Percentiles rank a stretch among this genome's conserved stretches.
Conservation (phyloP, 2,113 vertebrate genomes). For the Mormyrus lacerda region DNA sequence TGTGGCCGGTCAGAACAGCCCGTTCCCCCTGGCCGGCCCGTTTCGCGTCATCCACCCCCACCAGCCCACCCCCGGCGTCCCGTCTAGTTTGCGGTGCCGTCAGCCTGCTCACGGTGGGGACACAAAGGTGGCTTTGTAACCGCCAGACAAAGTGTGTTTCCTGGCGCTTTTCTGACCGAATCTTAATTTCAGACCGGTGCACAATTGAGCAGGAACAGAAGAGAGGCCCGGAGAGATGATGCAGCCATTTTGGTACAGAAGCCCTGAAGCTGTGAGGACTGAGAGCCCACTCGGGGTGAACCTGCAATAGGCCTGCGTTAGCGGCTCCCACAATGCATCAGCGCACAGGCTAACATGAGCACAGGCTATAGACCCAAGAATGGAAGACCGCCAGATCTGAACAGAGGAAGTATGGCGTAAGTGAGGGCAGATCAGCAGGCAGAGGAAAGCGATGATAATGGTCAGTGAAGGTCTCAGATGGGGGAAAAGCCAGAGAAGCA, state of each 20-base stretch:
- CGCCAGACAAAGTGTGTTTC: conserved; percentile 27
- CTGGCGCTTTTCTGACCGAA: background rate
- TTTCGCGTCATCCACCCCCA: background rate
- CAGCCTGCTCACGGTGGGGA: conserved; percentile 21
- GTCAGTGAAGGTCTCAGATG: background rate
- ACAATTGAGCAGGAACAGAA: background rate
- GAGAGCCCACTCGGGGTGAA: background rate
- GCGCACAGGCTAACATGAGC: background rate
- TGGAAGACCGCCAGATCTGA: background rate
- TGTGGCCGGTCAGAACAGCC: background rate
- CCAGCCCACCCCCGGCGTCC: background rate
- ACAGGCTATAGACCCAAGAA: background rate
- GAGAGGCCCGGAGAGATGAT: background rate
- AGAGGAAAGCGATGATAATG: conserved; percentile 1
- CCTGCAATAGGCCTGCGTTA: background rate
- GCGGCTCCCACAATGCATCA: background rate
- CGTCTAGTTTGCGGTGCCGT: background rate
- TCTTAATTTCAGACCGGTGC: background rate
- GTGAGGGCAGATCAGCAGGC: background rate
- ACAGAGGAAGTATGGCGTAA: background rate
- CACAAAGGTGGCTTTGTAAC: conserved; percentile 51
- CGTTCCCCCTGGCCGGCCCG: background rate
- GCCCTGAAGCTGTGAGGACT: background rate
- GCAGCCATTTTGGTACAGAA: background rate
- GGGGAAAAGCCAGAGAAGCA: background rate